A percentile compares a stretch with the other conserved stretches of the same genome.
Evolutionary conservation across 2,113 vertebrate genomes (phyloP).

Genomic region (Herpetotheres cachinnans): DNA sequence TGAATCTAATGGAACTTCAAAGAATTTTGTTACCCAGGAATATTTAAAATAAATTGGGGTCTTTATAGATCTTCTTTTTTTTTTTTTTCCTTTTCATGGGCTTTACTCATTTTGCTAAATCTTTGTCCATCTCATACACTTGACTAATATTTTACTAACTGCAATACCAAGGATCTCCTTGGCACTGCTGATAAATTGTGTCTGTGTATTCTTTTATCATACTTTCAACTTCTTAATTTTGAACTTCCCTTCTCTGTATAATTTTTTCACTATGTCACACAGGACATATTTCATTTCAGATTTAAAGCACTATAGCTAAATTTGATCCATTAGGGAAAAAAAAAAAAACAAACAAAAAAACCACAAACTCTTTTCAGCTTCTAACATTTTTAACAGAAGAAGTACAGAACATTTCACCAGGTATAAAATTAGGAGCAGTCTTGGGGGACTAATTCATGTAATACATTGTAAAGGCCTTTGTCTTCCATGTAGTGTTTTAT

Average conservation of each 20-base stretch:
- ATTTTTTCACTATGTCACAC: not conserved
- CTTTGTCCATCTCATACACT: not conserved
- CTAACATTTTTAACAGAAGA: not conserved
- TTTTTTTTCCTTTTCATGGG: not conserved
- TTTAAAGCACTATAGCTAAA: not conserved
- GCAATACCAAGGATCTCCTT: not conserved
- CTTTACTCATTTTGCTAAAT: not conserved
- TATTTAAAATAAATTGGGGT: not conserved
- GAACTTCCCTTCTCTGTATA: not conserved
- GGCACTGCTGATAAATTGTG: not conserved
- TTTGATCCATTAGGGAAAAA: not conserved
- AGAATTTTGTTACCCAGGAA: not conserved
- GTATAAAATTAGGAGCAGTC: not conserved
- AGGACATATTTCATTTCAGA: not conserved
- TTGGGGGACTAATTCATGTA: not conserved
- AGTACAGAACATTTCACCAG: not conserved
- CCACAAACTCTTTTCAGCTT: not conserved
- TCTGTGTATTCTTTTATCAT: not conserved
- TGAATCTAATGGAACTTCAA: not conserved
- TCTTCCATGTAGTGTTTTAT: not conserved
- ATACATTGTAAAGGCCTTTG: not conserved
- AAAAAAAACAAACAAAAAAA: not conserved
- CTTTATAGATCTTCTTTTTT: not conserved
- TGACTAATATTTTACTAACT: not conserved
- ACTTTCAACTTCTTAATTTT: not conserved